Base-by-base conservation (phyloP, 2,888 invertebrate species). In the Toxonevra muliebris region DNA sequence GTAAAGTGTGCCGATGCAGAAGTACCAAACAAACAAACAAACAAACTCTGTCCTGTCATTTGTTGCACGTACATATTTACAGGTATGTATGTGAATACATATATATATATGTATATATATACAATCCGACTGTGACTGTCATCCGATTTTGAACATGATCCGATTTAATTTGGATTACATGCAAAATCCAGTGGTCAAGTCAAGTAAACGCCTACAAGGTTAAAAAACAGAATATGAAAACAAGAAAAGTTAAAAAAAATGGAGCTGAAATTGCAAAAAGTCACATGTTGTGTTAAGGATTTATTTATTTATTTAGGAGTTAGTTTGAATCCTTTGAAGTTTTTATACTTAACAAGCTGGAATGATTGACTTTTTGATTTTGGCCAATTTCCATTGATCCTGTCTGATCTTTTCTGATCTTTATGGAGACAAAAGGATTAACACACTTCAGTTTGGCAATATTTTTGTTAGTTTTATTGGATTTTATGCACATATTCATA, bases 101-200 rank as follows among this genome's bases (percentile, higher is more conserved):
- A 7, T 30, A 30, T 30, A 7, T 4, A 7, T 30, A 7, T 30
- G 30, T 30, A 7, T 30, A 4, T 30, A 7, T 30, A 7, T 30
- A 7, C 30, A 30, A 30, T 30, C 7, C 3, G 30, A 30, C 7
- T 2, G 30, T 30, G 30, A 30, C 30, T 30, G 30, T 30, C 30
- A 30, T 30, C 30, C 30, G 30, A 30, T 30, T 30, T 30, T 30
- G 30, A 30, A 64, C 68, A 50, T 73, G 76, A 79, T 74, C 80
- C 79, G 80, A 80, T 79, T 80, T 77, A 80, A 80, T 82, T 80
- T 82, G 83, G 82, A 80, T 83, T 82, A 83, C 76, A 75, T 71
- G 63, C 65, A 65, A 75, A 81, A 81, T 81, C 79, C 78, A 78
- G 75, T 77, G 80, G 78, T 83, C n/a, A 83, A 84, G 84, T 76